phyloP scores from a whole-genome alignment of 30 jellyfish, hydroid and myxozoan genomes.

The Chironex yamaguchii region DNA sequence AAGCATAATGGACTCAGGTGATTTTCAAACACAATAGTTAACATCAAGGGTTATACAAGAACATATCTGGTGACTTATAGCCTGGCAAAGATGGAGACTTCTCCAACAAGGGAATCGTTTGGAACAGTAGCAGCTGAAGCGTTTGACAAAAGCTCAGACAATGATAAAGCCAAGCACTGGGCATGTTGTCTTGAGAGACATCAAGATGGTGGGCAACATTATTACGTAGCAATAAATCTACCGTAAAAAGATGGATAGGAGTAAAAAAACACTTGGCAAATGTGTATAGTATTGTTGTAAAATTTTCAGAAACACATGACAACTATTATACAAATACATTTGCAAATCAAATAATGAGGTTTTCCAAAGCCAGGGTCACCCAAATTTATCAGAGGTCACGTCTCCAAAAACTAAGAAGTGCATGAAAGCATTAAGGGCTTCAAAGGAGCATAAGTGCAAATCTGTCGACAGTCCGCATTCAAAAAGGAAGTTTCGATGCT shows the following conservation, averaged over 20 bases:
- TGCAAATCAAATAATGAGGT: slow-evolving; percentile 1
- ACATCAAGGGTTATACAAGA: too few relatives aligned
- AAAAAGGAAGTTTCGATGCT: not conserved
- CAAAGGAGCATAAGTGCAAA: not conserved
- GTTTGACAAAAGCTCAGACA: not conserved
- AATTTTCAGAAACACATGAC: slow-evolving; percentile 16
- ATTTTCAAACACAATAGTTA: too few relatives aligned
- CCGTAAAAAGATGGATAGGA: not conserved
- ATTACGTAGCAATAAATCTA: slow-evolving; percentile 12
- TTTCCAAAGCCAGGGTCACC: slow-evolving; percentile 33
- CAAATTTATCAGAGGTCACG: slow-evolving; percentile 18
- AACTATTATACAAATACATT: slow-evolving; percentile 42
- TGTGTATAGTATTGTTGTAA: not conserved
- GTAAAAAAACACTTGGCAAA: slow-evolving; percentile 2
- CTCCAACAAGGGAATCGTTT: slow-evolving; percentile 45
- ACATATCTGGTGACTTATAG: too few relatives aligned
- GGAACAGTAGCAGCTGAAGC: slow-evolving; percentile 23
- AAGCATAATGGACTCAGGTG: too few relatives aligned
- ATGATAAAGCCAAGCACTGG: slow-evolving; percentile 18
- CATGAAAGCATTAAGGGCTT: slow-evolving; percentile 30
- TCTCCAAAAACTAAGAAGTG: slow-evolving; percentile 48
- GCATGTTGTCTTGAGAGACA: slow-evolving; percentile 40
- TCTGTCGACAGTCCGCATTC: not conserved
- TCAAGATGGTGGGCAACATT: slow-evolving; percentile 6
- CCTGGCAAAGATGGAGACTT: slow-evolving; percentile 22